Percentiles rank a stretch among this genome's conserved stretches.
Evolutionary conservation across 2,797 vertebrate species (phyloP).

Genomic region (Ibycter americanus): DNA sequence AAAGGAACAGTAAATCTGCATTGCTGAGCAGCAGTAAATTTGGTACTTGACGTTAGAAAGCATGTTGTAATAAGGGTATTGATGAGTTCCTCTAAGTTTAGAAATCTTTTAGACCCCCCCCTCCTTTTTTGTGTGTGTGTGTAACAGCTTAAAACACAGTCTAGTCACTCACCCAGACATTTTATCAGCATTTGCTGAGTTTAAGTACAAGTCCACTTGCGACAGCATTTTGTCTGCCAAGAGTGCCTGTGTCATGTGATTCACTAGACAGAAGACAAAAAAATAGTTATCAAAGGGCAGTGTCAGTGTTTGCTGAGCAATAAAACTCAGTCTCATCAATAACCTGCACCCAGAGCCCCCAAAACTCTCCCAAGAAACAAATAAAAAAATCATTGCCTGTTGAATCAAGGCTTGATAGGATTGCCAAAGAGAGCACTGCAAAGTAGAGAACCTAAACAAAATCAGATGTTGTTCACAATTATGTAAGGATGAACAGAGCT

Average conservation of each 20-base stretch:
- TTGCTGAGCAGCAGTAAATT: neutral
- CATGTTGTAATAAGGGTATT: neutral
- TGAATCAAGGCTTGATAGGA: conserved; percentile 10
- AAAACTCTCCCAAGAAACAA: neutral
- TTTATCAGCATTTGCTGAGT: neutral
- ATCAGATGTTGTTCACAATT: neutral
- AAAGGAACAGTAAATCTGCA: neutral
- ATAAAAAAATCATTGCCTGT: conserved; percentile 6
- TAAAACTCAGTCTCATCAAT: conserved; percentile 17
- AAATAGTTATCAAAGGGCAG: neutral
- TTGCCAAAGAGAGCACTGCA: neutral
- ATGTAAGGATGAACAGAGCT: neutral
- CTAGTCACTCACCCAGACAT: neutral
- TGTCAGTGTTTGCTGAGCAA: neutral
- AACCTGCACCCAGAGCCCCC: neutral
- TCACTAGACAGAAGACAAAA: conserved; percentile 12
- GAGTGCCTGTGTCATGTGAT: neutral
- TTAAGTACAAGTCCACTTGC: neutral
- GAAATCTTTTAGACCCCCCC: neutral
- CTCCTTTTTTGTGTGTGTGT: neutral
- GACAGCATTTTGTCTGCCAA: neutral
- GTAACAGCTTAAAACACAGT: neutral
- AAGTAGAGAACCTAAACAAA: neutral
- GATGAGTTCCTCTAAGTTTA: neutral
- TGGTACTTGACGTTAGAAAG: neutral